Evolutionary conservation across 2,113 vertebrate genomes (phyloP), one percentile per base, ranked within the genome.

Genomic region (Clarias gariepinus): DNA sequence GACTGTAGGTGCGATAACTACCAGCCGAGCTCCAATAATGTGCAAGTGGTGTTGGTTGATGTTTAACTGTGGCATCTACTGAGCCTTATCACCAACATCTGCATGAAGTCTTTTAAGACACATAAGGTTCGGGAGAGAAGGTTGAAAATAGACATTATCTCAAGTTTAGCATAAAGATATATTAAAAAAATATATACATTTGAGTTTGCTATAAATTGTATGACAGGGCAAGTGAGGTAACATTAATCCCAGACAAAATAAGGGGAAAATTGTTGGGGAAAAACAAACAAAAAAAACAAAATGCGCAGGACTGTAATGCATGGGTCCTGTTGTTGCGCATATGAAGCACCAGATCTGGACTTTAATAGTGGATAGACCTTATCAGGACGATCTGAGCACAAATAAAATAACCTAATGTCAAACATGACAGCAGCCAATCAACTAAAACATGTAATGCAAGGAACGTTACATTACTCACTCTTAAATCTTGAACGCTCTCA

Each of bases 401-500:
- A 16, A 47, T 47, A 83, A 68, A 41, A 30, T 60, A 76, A 84
- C 61, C 68, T 7, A 68, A 73, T 36, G 19, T 71, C 33, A 21
- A n/a, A 55, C 7, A 9, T 5, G 57, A 81, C 81, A 83, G 63
- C 47, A 36, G 28, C n/a, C 28, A n/a, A 47, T 8, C 47, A 47
- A 8, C 47, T 47, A 47, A 47, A 47, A 8, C 47, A 47, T 7
- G 47, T 47, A 47, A 47, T 47, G 47, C 47, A 47, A 47, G 47
- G 47, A 47, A 74, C 4, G 23, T 23, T 52, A 25, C 41, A 52
- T 52, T 47, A 52, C n/a, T 28, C 66, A 71, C 33, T 13, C 30
- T 36, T 36, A 36, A 36, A 71, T 36, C 33, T 21, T 69, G 2
- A 69, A 69, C 60, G 91, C 89, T 91, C 18, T 23, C 30, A 21